Percentiles rank a stretch among this genome's conserved stretches.
These are phyloP conservation scores for Synanthedon vespiformis DNA, from an alignment of 2,888 invertebrate genomes.

Conservation along the genomic window DNA sequence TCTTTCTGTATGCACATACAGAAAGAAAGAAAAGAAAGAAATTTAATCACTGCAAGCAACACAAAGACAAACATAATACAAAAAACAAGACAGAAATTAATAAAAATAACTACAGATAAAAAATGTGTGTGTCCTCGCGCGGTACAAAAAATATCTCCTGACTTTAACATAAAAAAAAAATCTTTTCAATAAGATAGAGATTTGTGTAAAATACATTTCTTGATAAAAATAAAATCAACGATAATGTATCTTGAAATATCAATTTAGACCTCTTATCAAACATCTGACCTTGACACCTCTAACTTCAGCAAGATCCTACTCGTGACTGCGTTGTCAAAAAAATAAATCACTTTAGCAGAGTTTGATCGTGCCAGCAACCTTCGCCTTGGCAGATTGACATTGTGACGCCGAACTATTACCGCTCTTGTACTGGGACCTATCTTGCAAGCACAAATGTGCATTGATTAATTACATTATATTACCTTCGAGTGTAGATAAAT, in stretches of 20 bases:
- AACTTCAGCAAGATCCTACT: slow-evolving; percentile 1
- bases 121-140: too few relatives aligned
- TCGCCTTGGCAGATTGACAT: slow-evolving; percentile 12
- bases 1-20: too few relatives aligned
- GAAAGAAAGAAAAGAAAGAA: too few relatives aligned
- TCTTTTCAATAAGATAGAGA: too few relatives aligned
- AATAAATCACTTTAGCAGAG: slow-evolving; percentile 6
- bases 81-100: too few relatives aligned
- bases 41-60: too few relatives aligned
- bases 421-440: slow-evolving; percentile 4
- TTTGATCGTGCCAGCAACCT: slow-evolving; percentile 5
- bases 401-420: slow-evolving; percentile 5
- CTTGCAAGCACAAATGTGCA: slow-evolving; percentile 6
- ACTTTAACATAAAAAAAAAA: too few relatives aligned
- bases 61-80: too few relatives aligned
- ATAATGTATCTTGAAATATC: neutral
- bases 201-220: too few relatives aligned
- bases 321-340: slow-evolving; percentile 11
- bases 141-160: too few relatives aligned
- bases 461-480: slow-evolving; percentile 12
- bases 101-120: too few relatives aligned
- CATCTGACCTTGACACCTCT: slow-evolving; percentile 4
- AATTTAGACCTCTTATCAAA: slow-evolving; percentile 1
- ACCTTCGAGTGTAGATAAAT: slow-evolving; percentile 24
- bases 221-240: too few relatives aligned